Evolutionary conservation across 2,888 invertebrate species (phyloP).

Genomic region (Metopia argyrocephala): DNA sequence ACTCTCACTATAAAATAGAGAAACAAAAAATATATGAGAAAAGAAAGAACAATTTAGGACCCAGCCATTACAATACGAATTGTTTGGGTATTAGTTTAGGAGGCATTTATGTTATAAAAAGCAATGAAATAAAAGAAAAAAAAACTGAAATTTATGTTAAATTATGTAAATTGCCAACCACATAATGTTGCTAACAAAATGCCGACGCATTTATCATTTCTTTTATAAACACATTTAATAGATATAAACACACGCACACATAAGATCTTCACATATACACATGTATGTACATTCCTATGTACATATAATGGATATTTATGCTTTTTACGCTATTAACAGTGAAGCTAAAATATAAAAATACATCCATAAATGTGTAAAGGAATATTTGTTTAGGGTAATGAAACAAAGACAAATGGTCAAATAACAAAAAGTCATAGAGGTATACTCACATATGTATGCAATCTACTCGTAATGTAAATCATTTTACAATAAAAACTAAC

Average conservation of each 20-base stretch:
- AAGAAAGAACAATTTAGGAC: slow-evolving; percentile 7
- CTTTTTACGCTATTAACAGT: too few relatives aligned
- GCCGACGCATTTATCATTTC: slow-evolving; percentile 65
- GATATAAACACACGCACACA: slow-evolving; percentile 8
- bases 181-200: slow-evolving; percentile 64
- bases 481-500: slow-evolving; percentile 45
- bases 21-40: slow-evolving; percentile 14
- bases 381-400: neutral
- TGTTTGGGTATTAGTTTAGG: neutral
- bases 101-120: slow-evolving; percentile 8
- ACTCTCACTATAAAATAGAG: neutral
- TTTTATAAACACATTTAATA: slow-evolving; percentile 40
- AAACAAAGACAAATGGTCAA: slow-evolving; percentile 69
- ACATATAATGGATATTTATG: too few relatives aligned
- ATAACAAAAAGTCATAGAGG: slow-evolving; percentile 74
- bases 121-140: slow-evolving; percentile 39
- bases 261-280: neutral
- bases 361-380: neutral
- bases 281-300: neutral
- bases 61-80: neutral
- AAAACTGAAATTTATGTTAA: slow-evolving; percentile 54
- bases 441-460: neutral
- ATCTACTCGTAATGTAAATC: slow-evolving; percentile 56
- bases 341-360: neutral
- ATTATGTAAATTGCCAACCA: slow-evolving; percentile 64